phyloP scores from a whole-genome alignment of 2,888 invertebrate genomes.

The Pegoplata infirma region DNA sequence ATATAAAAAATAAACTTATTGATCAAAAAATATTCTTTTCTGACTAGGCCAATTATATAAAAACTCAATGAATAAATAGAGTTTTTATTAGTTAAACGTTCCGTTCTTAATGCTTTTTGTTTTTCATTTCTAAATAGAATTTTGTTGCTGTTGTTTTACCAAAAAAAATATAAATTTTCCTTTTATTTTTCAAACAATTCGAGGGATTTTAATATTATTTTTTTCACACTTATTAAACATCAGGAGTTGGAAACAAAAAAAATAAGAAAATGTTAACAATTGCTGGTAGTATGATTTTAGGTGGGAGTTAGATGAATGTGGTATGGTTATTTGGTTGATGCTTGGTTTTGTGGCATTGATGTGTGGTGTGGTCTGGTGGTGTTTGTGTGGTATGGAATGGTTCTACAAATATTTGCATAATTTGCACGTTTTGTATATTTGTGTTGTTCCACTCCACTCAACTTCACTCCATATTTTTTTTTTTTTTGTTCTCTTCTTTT shows the following conservation, averaged over 20 bases:
- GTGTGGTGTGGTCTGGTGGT: neutral
- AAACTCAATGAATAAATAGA: constrained; percentile 18
- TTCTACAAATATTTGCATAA: constrained; percentile 74
- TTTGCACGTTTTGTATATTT: constrained; percentile 71
- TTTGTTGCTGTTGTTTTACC: neutral
- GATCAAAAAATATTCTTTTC: no score
- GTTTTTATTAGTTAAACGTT: constrained; percentile 1
- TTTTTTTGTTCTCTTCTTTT: constrained; percentile 52
- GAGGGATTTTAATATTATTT: constrained; percentile 22
- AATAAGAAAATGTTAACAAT: constrained; percentile 18
- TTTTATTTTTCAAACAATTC: constrained; percentile 13
- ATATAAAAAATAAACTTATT: no score
- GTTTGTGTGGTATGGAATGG: constrained; percentile 32
- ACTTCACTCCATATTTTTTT: constrained; percentile 32
- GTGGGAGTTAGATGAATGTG: neutral
- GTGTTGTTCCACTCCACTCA: neutral
- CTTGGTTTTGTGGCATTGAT: neutral
- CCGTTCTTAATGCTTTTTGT: neutral
- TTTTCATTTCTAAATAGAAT: constrained; percentile 5
- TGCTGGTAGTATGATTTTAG: neutral
- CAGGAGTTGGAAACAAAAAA: neutral
- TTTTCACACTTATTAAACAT: constrained; percentile 44
- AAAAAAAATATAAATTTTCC: neutral
- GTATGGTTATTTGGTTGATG: neutral
- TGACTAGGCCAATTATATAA: no score